Evolutionary conservation across 2,888 invertebrate species (phyloP).

Genomic region (Leptothorax acervorum): DNA sequence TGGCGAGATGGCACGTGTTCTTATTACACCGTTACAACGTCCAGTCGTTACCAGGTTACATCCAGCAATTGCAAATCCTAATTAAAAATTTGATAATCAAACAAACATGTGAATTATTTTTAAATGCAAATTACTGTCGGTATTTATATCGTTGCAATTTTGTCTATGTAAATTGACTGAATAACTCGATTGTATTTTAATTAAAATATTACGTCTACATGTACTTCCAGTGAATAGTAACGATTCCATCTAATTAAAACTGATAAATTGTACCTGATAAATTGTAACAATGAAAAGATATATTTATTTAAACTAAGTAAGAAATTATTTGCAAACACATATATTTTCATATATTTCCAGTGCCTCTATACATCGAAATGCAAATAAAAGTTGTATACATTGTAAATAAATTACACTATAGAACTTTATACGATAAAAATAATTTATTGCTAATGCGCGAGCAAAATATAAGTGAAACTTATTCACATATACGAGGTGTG

Average conservation of each 20-base stretch:
- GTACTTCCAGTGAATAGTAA: slow-evolving; percentile 1
- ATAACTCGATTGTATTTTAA: slow-evolving; percentile 10
- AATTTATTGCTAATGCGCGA: slow-evolving; percentile 36
- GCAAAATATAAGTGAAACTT: slow-evolving; percentile 10
- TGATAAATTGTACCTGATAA: neutral
- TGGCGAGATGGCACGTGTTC: slow-evolving; percentile 66
- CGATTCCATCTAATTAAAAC: slow-evolving; percentile 1
- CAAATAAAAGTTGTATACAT: slow-evolving; percentile 20
- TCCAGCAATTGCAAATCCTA: slow-evolving; percentile 70
- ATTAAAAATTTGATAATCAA: slow-evolving; percentile 23
- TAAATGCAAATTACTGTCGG: slow-evolving; percentile 1
- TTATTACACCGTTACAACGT: slow-evolving; percentile 70
- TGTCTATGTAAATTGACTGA: slow-evolving; percentile 27
- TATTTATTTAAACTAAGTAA: slow-evolving; percentile 16
- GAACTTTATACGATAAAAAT: slow-evolving; percentile 21
- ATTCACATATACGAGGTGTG: slow-evolving; percentile 15
- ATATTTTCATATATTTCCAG: slow-evolving; percentile 39
- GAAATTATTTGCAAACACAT: slow-evolving; percentile 46
- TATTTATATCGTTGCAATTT: slow-evolving; percentile 27
- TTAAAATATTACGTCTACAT: slow-evolving; percentile 21
- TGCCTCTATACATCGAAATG: slow-evolving; percentile 30
- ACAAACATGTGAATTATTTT: slow-evolving; percentile 12
- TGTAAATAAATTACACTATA: slow-evolving; percentile 19
- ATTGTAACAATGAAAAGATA: neutral
- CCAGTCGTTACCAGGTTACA: slow-evolving; percentile 74